phyloP scores from a whole-genome alignment of 1,140 invertebrate genomes.

The Hylaeus anthracinus region DNA sequence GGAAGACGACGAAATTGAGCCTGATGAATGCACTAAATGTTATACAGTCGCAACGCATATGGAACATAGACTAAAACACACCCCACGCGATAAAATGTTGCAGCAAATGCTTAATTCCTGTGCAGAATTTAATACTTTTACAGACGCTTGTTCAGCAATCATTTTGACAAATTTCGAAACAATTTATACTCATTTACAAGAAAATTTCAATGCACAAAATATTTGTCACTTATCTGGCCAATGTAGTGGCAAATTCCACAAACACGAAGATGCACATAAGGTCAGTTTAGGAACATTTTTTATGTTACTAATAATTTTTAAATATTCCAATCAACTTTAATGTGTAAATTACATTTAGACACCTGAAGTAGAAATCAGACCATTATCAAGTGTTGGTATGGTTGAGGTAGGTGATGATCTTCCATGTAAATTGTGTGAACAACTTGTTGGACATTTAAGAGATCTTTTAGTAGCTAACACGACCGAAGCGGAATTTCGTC shows the following conservation, averaged over 20 bases:
- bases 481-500: constrained; percentile 90
- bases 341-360: constrained; percentile 49
- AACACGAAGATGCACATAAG: constrained; percentile 82
- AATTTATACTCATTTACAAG: constrained; percentile 84
- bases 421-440: constrained; percentile 92
- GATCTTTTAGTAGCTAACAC: constrained; percentile 93
- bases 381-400: constrained; percentile 82
- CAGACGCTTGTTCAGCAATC: constrained; percentile 89
- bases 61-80: constrained; percentile 72
- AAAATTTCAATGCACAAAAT: constrained; percentile 84
- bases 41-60: constrained; percentile 75
- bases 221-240: constrained; percentile 89
- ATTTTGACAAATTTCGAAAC: constrained; percentile 87
- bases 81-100: constrained; percentile 66
- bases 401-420: constrained; percentile 84
- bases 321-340: constrained; percentile 19
- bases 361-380: constrained; percentile 81
- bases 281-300: constrained; percentile 49
- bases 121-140: constrained; percentile 85
- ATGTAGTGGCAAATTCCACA: constrained; percentile 85
- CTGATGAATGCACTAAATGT: constrained; percentile 77
- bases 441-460: constrained; percentile 88
- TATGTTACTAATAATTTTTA: neutral
- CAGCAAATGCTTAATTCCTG: constrained; percentile 79
- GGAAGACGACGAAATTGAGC: constrained; percentile 73